phyloP scores from a whole-genome alignment of 2,888 invertebrate genomes.

The Merodon equestris region DNA sequence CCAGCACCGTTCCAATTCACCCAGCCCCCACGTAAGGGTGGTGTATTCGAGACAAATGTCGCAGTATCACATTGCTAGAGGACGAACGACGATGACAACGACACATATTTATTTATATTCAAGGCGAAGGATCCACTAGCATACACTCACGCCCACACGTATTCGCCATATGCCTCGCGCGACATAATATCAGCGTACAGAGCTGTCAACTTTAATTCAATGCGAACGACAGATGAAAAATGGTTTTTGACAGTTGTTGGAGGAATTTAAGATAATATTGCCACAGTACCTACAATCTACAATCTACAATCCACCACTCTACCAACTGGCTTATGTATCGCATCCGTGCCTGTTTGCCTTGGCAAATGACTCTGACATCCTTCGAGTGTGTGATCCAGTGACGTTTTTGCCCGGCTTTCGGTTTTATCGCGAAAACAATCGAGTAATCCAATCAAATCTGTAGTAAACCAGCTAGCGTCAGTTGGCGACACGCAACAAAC shows the following conservation, averaged over 20 bases:
- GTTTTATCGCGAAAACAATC: conserved; percentile 3
- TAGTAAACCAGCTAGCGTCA: conserved; percentile 25
- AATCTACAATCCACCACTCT: no score
- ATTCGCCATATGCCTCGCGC: conserved; percentile 15
- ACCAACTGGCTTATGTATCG: no score
- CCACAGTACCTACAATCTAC: not conserved
- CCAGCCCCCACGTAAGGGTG: not conserved
- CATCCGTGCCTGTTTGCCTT: conserved; percentile 15
- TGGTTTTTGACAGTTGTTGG: conserved; percentile 63
- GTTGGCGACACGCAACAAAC: conserved; percentile 6
- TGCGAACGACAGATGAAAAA: conserved; percentile 59
- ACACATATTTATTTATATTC: conserved; percentile 53
- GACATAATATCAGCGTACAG: conserved; percentile 46
- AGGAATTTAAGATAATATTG: conserved; percentile 59
- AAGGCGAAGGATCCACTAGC: conserved; percentile 53
- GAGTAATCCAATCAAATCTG: conserved; percentile 50
- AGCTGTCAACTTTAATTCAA: conserved; percentile 62
- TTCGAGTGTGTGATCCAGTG: conserved; percentile 30
- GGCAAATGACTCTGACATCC: conserved; percentile 47
- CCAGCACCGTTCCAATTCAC: no score
- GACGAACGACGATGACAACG: conserved; percentile 12
- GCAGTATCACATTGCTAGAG: no score
- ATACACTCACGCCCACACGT: conserved; percentile 6
- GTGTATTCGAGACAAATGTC: not conserved
- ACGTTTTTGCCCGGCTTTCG: conserved; percentile 20